phyloP scores from a whole-genome alignment of 2,888 invertebrate genomes.

The Drosophila nr. medialis region DNA sequence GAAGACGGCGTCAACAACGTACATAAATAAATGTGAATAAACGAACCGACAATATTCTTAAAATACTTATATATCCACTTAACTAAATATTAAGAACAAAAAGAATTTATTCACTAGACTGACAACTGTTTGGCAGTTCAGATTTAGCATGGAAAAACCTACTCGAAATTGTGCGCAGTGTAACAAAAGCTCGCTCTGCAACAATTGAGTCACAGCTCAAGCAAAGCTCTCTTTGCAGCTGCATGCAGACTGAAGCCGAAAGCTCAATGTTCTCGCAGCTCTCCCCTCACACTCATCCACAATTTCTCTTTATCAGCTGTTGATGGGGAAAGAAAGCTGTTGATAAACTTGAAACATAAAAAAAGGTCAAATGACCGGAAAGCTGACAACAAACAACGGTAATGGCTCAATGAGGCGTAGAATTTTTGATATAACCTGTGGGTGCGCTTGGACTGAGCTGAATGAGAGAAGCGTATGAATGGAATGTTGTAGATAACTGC shows the following conservation, averaged over 20 bases:
- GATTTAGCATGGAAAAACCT: neutral
- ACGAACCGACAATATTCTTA: constrained; percentile 16
- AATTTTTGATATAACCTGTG: constrained; percentile 24
- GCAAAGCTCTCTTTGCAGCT: constrained; percentile 42
- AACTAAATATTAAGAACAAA: constrained; percentile 11
- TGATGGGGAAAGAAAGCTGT: constrained; percentile 27
- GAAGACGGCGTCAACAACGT: constrained; percentile 36
- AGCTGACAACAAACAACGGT: constrained; percentile 29
- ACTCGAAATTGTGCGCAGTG: constrained; percentile 37
- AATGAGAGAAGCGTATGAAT: constrained; percentile 41
- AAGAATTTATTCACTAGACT: constrained; percentile 11
- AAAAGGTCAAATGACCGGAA: constrained; percentile 26
- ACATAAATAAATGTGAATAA: constrained; percentile 9
- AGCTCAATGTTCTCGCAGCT: constrained; percentile 20
- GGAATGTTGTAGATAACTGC: constrained; percentile 1
- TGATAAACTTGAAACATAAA: constrained; percentile 37
- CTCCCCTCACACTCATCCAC: neutral
- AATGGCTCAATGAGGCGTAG: constrained; percentile 42
- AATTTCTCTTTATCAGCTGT: constrained; percentile 42
- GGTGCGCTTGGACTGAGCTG: constrained; percentile 26
- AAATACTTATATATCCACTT: constrained; percentile 33
- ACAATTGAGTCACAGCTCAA: constrained; percentile 1
- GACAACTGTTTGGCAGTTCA: constrained; percentile 13
- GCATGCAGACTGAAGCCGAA: constrained; percentile 19
- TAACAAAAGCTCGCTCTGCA: constrained; percentile 39